These are phyloP conservation scores for Scomberomorus guttatus DNA, from an alignment of 2,797 vertebrate genomes.

Conservation along the genomic window DNA sequence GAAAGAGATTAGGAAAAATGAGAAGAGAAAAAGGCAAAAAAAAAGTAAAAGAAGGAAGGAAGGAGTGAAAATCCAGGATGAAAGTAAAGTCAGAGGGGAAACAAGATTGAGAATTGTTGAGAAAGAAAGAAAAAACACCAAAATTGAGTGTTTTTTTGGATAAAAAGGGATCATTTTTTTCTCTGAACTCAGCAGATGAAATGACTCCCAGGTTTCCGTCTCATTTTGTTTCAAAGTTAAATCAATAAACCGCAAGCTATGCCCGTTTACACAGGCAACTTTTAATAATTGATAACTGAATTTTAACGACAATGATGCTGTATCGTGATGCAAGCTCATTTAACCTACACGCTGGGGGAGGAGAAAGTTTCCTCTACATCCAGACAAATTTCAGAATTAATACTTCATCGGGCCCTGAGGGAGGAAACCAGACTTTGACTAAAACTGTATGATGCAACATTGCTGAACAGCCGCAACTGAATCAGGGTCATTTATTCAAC, in stretches of 20 bases:
- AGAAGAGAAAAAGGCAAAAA: too few relatives aligned
- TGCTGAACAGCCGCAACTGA: slow-evolving; percentile 20
- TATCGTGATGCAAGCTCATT: slow-evolving; percentile 57
- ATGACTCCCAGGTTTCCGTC: slow-evolving; percentile 14
- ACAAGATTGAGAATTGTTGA: too few relatives aligned
- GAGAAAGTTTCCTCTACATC: slow-evolving; percentile 48
- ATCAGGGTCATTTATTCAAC: slow-evolving; percentile 43
- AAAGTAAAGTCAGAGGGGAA: too few relatives aligned
- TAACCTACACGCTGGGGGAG: slow-evolving; percentile 31
- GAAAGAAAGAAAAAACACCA: neutral
- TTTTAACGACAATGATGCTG: slow-evolving; percentile 16
- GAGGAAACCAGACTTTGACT: slow-evolving; percentile 45
- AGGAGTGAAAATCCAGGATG: neutral
- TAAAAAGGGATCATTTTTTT: neutral
- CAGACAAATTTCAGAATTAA: slow-evolving; percentile 42
- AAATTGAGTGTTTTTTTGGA: neutral
- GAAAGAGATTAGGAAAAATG: neutral
- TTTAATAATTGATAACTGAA: slow-evolving; percentile 62
- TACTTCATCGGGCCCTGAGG: slow-evolving; percentile 31
- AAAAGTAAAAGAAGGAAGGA: neutral
- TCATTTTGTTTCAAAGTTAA: slow-evolving; percentile 38
- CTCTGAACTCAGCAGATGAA: neutral
- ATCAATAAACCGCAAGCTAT: slow-evolving; percentile 45
- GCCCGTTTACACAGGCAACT: slow-evolving; percentile 4
- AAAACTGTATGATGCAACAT: slow-evolving; percentile 56